Percentiles rank a stretch among this genome's conserved stretches.
phyloP scores from a whole-genome alignment of 2,797 vertebrate genomes.

The Phoebastria nigripes region DNA sequence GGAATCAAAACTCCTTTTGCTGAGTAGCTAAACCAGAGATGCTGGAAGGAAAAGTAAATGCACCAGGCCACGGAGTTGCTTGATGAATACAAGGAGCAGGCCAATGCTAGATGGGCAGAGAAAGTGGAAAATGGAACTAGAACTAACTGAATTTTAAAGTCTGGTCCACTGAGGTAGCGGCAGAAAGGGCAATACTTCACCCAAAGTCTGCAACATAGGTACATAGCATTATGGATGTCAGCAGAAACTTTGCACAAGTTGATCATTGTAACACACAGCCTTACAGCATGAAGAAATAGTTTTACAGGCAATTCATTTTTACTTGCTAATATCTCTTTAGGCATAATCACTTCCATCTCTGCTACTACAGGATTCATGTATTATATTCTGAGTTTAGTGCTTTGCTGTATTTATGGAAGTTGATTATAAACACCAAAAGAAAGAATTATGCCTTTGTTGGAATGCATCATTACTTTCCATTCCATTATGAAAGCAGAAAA shows the following conservation, averaged over 20 bases:
- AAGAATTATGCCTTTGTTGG: conserved; percentile 49
- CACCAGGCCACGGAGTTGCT: not conserved
- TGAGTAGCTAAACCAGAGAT: not conserved
- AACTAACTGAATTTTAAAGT: not conserved
- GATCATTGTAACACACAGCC: not conserved
- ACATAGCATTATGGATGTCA: not conserved
- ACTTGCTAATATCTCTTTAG: not conserved
- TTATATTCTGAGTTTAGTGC: conserved; percentile 8
- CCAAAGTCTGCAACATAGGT: not conserved
- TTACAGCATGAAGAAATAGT: conserved; percentile 21
- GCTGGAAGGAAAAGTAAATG: not conserved
- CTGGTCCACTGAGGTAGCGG: not conserved
- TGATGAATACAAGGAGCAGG: not conserved
- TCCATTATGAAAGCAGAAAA: conserved; percentile 51
- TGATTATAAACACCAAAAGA: conserved; percentile 51
- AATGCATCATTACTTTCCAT: conserved; percentile 67
- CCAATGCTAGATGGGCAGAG: not conserved
- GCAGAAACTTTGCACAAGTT: not conserved
- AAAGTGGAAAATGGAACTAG: not conserved
- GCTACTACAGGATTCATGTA: not conserved
- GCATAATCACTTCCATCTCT: not conserved
- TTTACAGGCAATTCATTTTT: conserved; percentile 29
- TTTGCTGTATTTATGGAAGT: conserved; percentile 30
- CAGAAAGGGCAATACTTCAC: not conserved
- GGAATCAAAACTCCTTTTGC: not conserved